Evolutionary conservation across 2,797 vertebrate genomes (phyloP).

Genomic region (Rhincodon typus): DNA sequence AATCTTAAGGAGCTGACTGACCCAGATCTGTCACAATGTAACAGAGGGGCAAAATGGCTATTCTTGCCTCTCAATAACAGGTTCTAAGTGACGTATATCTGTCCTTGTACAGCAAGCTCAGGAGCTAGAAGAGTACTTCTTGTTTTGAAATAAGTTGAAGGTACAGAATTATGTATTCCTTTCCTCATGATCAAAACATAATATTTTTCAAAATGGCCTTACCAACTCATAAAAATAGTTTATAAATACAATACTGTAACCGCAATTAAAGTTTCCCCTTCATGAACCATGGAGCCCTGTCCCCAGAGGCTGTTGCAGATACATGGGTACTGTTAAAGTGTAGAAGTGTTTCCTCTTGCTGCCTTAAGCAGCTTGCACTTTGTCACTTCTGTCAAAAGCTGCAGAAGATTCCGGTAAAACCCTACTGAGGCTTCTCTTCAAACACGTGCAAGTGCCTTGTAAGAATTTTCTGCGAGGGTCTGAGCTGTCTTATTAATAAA

Average conservation of each 20-base stretch:
- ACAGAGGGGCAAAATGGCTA: not conserved
- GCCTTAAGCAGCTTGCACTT: not conserved
- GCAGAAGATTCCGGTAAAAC: not conserved
- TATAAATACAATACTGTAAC: not conserved
- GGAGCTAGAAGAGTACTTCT: not conserved
- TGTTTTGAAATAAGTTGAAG: not conserved
- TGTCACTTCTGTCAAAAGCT: not conserved
- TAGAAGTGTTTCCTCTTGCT: not conserved
- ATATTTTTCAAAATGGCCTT: not conserved
- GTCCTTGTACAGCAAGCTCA: not conserved
- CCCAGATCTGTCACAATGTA: not conserved
- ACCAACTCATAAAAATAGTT: not conserved
- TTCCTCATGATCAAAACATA: not conserved
- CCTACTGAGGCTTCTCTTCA: not conserved
- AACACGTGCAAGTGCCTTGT: not conserved
- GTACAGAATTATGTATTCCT: not conserved
- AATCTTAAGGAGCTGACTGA: not conserved
- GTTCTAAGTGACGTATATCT: not conserved
- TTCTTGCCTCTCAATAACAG: not conserved
- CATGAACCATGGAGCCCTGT: not conserved
- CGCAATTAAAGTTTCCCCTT: not conserved
- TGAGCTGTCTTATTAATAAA: not conserved
- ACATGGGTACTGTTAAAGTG: not conserved
- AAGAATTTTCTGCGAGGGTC: not conserved
- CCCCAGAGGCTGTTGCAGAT: not conserved